Percentiles rank a stretch among this genome's conserved stretches.
Evolutionary conservation across 1,140 invertebrate genomes (phyloP).

Genomic region (Papilio machaon): DNA sequence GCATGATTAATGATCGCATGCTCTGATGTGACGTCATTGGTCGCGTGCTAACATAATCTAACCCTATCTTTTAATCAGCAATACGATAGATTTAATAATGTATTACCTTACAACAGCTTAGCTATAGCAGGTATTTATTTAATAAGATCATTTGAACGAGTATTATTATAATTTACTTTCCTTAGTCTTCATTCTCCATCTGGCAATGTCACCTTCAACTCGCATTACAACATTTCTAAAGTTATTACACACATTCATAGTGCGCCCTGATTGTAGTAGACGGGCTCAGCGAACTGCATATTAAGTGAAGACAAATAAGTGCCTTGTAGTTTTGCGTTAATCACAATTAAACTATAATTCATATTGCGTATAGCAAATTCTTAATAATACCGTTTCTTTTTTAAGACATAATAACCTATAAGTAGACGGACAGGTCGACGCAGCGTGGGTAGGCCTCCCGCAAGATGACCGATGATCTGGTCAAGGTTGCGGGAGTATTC

Average conservation of each 20-base stretch:
- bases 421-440: too few relatives aligned
- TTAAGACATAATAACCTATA: background rate
- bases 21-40: background rate
- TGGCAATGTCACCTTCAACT: background rate
- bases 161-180: conserved; percentile 1
- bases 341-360: background rate
- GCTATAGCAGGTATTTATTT: background rate
- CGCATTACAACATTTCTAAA: background rate
- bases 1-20: background rate
- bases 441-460: too few relatives aligned
- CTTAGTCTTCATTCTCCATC: background rate
- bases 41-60: background rate
- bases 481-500: too few relatives aligned
- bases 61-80: conserved; percentile 2
- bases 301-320: conserved; percentile 8
- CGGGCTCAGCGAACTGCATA: conserved; percentile 3
- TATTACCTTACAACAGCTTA: background rate
- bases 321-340: background rate
- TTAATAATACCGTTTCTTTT: background rate
- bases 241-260: conserved; percentile 9
- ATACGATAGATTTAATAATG: background rate
- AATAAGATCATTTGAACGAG: background rate
- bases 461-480: too few relatives aligned
- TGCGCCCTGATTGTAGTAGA: conserved; percentile 1
- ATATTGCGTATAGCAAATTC: background rate